Evolutionary conservation across 2,888 invertebrate species (phyloP), one percentile per base, ranked within the genome.

Genomic region (Drosophila imparisetae): DNA sequence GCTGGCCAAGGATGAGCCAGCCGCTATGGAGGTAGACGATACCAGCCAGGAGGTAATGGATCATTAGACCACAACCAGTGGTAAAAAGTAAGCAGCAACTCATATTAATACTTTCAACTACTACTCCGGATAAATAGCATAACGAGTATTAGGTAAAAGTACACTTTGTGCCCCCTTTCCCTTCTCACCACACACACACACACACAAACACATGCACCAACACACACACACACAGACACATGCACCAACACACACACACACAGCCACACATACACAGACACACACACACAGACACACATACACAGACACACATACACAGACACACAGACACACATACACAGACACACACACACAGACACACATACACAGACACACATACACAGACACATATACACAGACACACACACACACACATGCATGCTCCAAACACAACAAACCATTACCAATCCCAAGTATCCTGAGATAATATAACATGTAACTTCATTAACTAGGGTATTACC

Each of bases 11-110:
- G 91, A 92, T 45, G 92, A 92, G 68, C 87, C 90, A 13, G 90
- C 91, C 42, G 92, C 92, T 62, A 93, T 93, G 93, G 93, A 93
- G 67, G 91, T 93, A 24, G 93, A 93, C 55, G 93, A 93, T 60
- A 92, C 92, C 75, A 93, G 92, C 81, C 93, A 92, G 75, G 92
- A 93, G 83, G 93, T 93, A 63, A 93, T 93, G 93, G 92, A 93
- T 82, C 93, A 93, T 80, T 93, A 93, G 63, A 66, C n/a, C 83
- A 68, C 29, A n/a, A 29, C 13, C 27, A 34, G 24, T n/a, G 49
- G 13, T 72, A 59, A 61, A 66, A 59, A 50, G n/a, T n/a, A n/a
- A n/a, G n/a, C n/a, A n/a, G 71, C 66, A 61, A 72, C 72, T 72
- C 72, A 49, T 66, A 81, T 58, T 72, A 80, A 69, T 71, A 78